Evolutionary conservation across 2,113 vertebrate genomes (phyloP).

Genomic region (Centropristis striata): DNA sequence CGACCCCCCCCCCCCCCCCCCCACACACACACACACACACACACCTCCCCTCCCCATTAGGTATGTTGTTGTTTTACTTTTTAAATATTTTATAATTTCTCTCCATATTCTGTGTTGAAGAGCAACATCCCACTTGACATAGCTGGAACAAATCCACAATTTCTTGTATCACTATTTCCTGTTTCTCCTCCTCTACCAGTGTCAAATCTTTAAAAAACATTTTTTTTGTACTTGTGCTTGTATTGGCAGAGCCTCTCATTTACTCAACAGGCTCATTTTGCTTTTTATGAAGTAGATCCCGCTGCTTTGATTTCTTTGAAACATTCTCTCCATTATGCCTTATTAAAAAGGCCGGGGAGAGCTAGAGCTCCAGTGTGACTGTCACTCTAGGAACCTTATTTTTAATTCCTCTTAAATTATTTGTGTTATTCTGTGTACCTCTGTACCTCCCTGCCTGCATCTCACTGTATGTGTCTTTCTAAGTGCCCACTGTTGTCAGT

Average conservation of each 20-base stretch:
- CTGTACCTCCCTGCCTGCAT: slow-evolving; percentile 20
- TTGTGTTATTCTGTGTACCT: slow-evolving; percentile 37
- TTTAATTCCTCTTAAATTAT: slow-evolving; percentile 27
- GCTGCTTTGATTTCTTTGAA: slow-evolving; percentile 31
- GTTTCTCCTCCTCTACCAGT: not conserved
- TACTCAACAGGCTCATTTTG: slow-evolving; percentile 17
- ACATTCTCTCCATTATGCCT: slow-evolving; percentile 9
- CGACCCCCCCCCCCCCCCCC: no score
- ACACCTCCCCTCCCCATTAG: no score
- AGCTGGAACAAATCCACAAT: not conserved
- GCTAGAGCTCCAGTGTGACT: slow-evolving; percentile 1
- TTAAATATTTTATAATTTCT: slow-evolving; percentile 28
- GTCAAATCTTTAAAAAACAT: not conserved
- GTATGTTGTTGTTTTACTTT: slow-evolving; percentile 25
- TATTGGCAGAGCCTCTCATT: not conserved
- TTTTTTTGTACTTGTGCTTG: not conserved
- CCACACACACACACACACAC: no score
- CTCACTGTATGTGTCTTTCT: slow-evolving; percentile 39
- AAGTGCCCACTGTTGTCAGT: slow-evolving; percentile 56
- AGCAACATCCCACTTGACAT: not conserved
- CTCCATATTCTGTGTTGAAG: not conserved
- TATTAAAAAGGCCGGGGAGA: slow-evolving; percentile 6
- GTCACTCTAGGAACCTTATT: slow-evolving; percentile 23
- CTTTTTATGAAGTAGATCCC: slow-evolving; percentile 28
- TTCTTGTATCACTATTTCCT: not conserved